Base-by-base conservation (phyloP, 1,140 invertebrate species). In the Ceratosolen fusciceps region DNA sequence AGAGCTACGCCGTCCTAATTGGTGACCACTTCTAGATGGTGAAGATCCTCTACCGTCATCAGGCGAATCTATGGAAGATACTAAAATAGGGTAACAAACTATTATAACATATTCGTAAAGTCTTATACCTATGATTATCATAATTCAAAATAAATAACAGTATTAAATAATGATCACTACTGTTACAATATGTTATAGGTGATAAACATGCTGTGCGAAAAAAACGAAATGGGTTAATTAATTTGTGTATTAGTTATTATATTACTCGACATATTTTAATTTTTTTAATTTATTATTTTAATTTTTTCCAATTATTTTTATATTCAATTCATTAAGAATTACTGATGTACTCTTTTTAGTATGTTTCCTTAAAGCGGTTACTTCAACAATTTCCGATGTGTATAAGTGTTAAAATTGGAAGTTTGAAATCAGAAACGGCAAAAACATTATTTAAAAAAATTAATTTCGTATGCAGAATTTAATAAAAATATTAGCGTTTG, bases 41-140 rank as follows among this genome's bases (percentile, higher is more conserved):
- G 94, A 95, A 84, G 93, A 93, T 80, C 93, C 93, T 87, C 94
- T 91, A 85, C 94, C 94, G 84, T 96, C 95, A 86, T 96, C 95
- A 43, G 95, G 94, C 31, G 95, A 95, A 92, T 96, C 95, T 95
- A 93, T 89, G 89, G 91, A 89, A 90, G 88, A 91, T 88, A 90
- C 90, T 90, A 92, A 88, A 88, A 90, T 85, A 89, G 83, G 87
- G 85, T 82, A 84, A 85, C 43, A 78, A 81, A 84, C 83, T 85
- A 86, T 90, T 90, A 90, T 84, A 86, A 84, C 83, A 67, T 68
- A 74, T 87, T 86, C 83, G 79, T 83, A 80, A 74, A 81, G 71
- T 60, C 71, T 81, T 81, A 81, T 77, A 58, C 37, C 24, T 77
- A 80, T 80, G 73, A 43, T 75, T 79, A 52, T 62, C n/a, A 16